These are phyloP conservation scores for Neoitamus cyanurus DNA, from an alignment of 2,888 invertebrate genomes.

Conservation along the genomic window DNA sequence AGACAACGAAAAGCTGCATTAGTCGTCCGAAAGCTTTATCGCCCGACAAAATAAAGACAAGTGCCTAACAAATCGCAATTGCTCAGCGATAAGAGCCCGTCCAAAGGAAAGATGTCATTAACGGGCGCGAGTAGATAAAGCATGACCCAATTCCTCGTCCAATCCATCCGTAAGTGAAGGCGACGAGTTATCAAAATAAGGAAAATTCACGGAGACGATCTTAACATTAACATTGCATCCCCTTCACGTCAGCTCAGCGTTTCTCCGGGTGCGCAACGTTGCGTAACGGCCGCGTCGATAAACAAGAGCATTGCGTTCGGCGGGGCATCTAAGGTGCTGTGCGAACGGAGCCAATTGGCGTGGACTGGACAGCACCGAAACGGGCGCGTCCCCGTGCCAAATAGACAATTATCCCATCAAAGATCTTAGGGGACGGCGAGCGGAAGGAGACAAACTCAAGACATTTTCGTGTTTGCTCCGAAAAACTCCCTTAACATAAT, in stretches of 20 bases:
- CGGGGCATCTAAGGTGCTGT: background rate
- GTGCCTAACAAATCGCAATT: background rate
- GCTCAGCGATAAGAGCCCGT: background rate
- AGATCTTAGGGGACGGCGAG: background rate
- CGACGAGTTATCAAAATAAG: conserved; percentile 6
- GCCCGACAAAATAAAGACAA: background rate
- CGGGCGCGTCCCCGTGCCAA: background rate
- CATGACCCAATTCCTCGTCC: conserved; percentile 23
- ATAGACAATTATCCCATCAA: background rate
- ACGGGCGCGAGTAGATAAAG: conserved; percentile 10
- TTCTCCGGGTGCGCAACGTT: background rate
- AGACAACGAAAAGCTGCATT: background rate
- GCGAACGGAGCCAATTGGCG: background rate
- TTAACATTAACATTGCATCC: conserved; percentile 47
- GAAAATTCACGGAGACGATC: conserved; percentile 14
- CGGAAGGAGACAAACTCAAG: background rate
- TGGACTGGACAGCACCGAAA: background rate
- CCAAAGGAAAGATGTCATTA: conserved; percentile 9
- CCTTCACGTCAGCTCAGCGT: conserved; percentile 8
- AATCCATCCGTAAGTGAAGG: background rate
- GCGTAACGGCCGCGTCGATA: conserved; percentile 3
- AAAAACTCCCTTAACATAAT: background rate
- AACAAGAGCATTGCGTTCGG: background rate
- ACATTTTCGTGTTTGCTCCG: background rate
- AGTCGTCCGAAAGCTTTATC: background rate